Percentiles rank a stretch among this genome's conserved stretches.
phyloP scores from a whole-genome alignment of 1,140 invertebrate genomes.

The Drosophila nigrodunni region DNA sequence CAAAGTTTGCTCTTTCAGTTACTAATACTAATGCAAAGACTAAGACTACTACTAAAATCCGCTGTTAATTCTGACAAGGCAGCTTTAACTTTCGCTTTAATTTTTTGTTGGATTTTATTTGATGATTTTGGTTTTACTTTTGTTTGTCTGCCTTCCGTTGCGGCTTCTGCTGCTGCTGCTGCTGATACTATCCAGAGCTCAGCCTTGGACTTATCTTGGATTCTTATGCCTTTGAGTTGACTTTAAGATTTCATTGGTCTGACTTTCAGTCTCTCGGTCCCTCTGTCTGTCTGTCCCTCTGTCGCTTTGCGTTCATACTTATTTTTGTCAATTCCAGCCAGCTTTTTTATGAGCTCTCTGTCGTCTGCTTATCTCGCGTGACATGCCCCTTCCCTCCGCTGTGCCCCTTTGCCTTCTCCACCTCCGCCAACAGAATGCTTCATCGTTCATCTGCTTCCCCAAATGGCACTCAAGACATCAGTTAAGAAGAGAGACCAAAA shows the following conservation, averaged over 20 bases:
- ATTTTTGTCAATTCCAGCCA: conserved; percentile 15
- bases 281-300: neutral
- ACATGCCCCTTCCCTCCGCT: neutral
- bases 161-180: conserved; percentile 3
- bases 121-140: neutral
- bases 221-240: conserved; percentile 26
- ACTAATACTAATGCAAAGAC: neutral
- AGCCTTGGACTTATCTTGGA: conserved; percentile 21
- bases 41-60: conserved; percentile 9
- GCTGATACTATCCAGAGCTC: conserved; percentile 20
- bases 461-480: neutral
- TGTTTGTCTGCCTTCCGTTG: conserved; percentile 15
- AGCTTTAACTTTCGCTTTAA: conserved; percentile 16
- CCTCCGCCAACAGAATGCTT: neutral
- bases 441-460: neutral
- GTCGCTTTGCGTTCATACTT: neutral
- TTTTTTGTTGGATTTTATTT: conserved; percentile 20
- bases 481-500: neutral
- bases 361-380: conserved; percentile 12
- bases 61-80: conserved; percentile 20
- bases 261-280: conserved; percentile 1
- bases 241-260: conserved; percentile 29
- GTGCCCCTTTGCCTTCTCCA: neutral
- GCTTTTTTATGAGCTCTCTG: conserved; percentile 21
- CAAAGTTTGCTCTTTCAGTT: conserved; percentile 9